Base-by-base conservation (phyloP, 2,888 invertebrate species). In the Thera obeliscata region DNA sequence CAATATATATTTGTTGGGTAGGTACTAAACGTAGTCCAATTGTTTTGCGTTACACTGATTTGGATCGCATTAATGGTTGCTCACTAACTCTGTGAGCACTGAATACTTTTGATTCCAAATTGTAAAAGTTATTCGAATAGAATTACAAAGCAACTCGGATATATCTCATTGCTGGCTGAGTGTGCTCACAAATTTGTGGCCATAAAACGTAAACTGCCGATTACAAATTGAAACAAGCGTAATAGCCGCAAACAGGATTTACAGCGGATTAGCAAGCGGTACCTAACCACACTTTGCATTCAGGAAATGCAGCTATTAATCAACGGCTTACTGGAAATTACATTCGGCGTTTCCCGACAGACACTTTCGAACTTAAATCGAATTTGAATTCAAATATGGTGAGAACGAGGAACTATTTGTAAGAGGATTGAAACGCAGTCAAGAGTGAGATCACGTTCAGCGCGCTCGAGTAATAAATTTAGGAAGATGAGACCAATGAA, bases 291-390 rank as follows among this genome's bases (percentile, higher is more conserved):
- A 33, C 62, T 66, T 61, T 71, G 67, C 69, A 64, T 64, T 67
- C 67, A 62, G 74, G 74, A 72, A 73, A 71, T 71, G 64, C 58
- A 52, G 58, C 58, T 72, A 73, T 75, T 70, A 72, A 76, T 75
- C 76, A 74, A 50, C 43, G 36, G 60, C 63, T 72, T 65, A 72
- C 63, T 66, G 62, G 73, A 68, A 70, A 71, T 72, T 73, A 70
- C 68, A 73, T 70, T 67, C 57, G 49, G 62, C 55, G 12, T 64
- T 67, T 67, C 50, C 61, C 64, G 64, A 62, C 69, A 55, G 61
- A 69, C 61, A 68, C 46, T 66, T 56, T 67, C 43, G 36, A 57
- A 66, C 59, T 67, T 55, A 57, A 66, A 66, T 70, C 33, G 57
- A 56, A 60, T 60, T 59, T 33, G 52, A 12, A 64, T 65, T 60